Evolutionary conservation across 2,797 vertebrate species (phyloP), one percentile per base, ranked within the genome.

Genomic region (Pangasius sanitwongsei): DNA sequence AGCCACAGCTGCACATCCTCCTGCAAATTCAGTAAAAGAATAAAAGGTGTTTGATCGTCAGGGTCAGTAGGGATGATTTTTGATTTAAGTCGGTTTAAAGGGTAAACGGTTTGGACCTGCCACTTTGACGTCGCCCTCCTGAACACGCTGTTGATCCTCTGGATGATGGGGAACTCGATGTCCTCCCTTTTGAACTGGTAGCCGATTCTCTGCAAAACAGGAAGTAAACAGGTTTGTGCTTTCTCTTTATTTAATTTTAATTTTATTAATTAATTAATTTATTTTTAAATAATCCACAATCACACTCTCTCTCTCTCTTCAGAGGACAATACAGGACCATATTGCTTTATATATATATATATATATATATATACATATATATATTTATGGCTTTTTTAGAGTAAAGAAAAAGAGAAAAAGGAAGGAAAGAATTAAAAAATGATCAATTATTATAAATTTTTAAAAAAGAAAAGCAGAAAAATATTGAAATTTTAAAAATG

Each of bases 1-100:
- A 99, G 94, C 99, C 99, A 99, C 41, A 99, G 96, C 92, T 98
- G 97, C 88, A 99, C 91, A 89, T 99, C 98, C 20, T 97, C 97
- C 99, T 99, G 92, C 18, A 7, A 65, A 7, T 67, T 82, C 69
- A 59, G 1, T 44, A 23, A 37, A 0, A 6, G 9, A 16, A n/a
- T 63, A 11, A 18, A 31, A 31, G 16, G 16, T 34, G 55, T 13
- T 48, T 2, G 23, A 28, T 4, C 3, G 37, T 3, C 20, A 74
- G 37, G 37, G 6, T 50, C 44, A 55, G 9, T 6, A 2, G 6
- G 2, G 41, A 41, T 41, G 41, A 15, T 80, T 53, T 31, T 2
- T 4, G 9, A 11, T 31, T 4, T 1, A 4, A 7, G 11, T 57
- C 0, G 18, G 28, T 20, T 18, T 23, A 57, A 20, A 57, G 15